Base-by-base conservation (phyloP, 2,797 vertebrate genomes). In the Acipenser transmontanus region DNA sequence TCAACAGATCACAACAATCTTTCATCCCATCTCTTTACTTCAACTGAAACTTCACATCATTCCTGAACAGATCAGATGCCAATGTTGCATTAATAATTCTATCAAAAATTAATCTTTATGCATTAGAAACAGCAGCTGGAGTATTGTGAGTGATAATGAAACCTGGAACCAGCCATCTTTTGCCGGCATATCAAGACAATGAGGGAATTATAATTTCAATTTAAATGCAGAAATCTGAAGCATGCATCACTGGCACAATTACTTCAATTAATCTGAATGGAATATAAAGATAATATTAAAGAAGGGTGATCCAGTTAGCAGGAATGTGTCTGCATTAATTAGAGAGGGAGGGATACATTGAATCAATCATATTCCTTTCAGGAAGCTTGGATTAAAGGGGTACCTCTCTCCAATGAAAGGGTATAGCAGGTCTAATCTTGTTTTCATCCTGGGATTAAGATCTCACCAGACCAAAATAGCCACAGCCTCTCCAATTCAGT, bases 151-250 rank as follows among this genome's bases (percentile, higher is more conserved):
- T 85, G 88, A 90, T 91, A 91, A 91, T 90, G 88, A 91, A 90
- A 89, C 84, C 87, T 88, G 85, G 85, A 90, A 89, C 88, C 87
- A 88, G 83, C 80, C 84, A 87, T 89, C 88, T 87, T 86, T 83
- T 76, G 77, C 82, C 61, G 14, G 80, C 86, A 86, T 87, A 77
- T 82, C 82, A 85, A 89, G 87, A 92, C 89, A 90, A 89, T 88
- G 77, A 86, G 88, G 85, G 88, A 90, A 90, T 90, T 90, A 91
- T 89, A 91, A 92, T 88, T 90, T 88, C 89, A 87, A 91, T 91
- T 91, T 91, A 89, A 91, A 91, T 90, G 87, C 88, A 88, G 87
- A 85, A 87, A 84, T 84, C 81, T 81, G 84, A 86, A 91, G 87
- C 86, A 90, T 74, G 87, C 89, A 89, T 84, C 87, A 85, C 85